phyloP scores from a whole-genome alignment of 2,888 invertebrate species.

The Tholera decimalis region DNA sequence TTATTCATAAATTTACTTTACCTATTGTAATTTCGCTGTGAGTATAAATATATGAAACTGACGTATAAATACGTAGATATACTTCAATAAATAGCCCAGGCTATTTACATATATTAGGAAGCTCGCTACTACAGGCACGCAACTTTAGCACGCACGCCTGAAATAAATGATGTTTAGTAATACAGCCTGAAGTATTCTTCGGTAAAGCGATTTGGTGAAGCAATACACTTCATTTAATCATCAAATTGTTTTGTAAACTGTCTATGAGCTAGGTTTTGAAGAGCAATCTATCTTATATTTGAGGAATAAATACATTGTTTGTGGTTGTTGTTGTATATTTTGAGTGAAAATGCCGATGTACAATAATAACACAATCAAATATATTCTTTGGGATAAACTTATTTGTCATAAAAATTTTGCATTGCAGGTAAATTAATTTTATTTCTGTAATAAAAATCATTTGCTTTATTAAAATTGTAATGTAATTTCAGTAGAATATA shows the following conservation, averaged over 20 bases:
- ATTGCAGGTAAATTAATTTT: too few relatives aligned
- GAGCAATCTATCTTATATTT: too few relatives aligned
- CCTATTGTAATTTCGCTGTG: slow-evolving; percentile 46
- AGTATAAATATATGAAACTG: slow-evolving; percentile 33
- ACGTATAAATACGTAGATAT: slow-evolving; percentile 19
- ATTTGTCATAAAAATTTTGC: too few relatives aligned
- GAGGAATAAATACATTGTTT: too few relatives aligned
- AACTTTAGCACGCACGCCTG: slow-evolving; percentile 68
- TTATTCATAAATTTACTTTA: slow-evolving; percentile 31
- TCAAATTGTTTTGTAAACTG: background rate
- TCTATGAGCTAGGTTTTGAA: background rate
- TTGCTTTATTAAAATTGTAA: too few relatives aligned
- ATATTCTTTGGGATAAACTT: too few relatives aligned
- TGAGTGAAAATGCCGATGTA: too few relatives aligned
- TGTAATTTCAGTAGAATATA: too few relatives aligned
- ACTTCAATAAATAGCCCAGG: slow-evolving; percentile 61
- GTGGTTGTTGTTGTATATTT: too few relatives aligned
- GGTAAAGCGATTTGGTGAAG: slow-evolving; percentile 14
- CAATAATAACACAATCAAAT: too few relatives aligned
- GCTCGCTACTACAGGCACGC: slow-evolving; percentile 69
- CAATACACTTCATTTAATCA: slow-evolving; percentile 4
- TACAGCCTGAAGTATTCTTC: slow-evolving; percentile 37
- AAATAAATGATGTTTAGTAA: slow-evolving; percentile 66
- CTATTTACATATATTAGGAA: slow-evolving; percentile 72
- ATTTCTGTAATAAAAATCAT: too few relatives aligned